Evolutionary conservation across 1,140 invertebrate species (phyloP).

Genomic region (Lithobius niger): DNA sequence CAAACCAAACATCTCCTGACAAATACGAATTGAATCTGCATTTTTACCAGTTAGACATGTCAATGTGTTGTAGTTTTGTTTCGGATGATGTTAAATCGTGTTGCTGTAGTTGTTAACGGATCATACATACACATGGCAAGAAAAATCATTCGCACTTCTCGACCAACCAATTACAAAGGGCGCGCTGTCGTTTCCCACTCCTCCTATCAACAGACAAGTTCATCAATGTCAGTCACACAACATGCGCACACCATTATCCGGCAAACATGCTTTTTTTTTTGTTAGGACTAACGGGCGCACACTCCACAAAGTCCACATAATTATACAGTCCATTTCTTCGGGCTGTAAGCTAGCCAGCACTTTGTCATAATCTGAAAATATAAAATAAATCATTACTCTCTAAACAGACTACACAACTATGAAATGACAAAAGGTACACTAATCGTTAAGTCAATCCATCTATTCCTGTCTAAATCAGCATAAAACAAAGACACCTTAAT

Average conservation of each 20-base stretch:
- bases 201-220: not conserved
- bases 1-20: too few species aligned
- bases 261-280: not conserved
- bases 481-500: too few species aligned
- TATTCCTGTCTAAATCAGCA: too few species aligned
- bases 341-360: not conserved
- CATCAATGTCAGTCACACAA: not conserved
- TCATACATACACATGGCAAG: not conserved
- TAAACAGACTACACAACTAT: not conserved
- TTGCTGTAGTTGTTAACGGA: not conserved
- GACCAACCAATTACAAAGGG: too few species aligned
- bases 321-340: too few species aligned
- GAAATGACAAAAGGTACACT: not conserved
- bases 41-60: too few species aligned
- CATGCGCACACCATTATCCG: not conserved
- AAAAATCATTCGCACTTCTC: too few species aligned
- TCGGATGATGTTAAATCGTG: not conserved
- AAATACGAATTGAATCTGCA: too few species aligned
- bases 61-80: not conserved
- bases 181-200: too few species aligned
- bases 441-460: too few species aligned
- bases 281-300: not conserved
- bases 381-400: not conserved
- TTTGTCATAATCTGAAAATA: not conserved
- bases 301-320: not conserved